These are phyloP conservation scores for Dicrostonyx torquatus DNA, from an alignment of 2,797 vertebrate species.

Conservation along the genomic window DNA sequence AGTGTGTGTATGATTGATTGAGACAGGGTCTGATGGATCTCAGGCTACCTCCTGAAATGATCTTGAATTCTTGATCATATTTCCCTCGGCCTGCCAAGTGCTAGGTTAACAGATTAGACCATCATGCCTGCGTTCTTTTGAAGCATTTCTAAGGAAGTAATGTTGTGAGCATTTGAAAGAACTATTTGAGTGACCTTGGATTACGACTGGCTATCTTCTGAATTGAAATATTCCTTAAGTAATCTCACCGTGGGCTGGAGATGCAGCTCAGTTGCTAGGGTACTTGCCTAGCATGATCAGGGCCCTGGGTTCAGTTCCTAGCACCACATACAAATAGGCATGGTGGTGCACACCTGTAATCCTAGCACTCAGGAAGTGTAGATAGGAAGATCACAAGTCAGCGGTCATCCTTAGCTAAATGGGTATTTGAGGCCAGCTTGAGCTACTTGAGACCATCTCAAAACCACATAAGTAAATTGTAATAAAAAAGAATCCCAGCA, in stretches of 20 bases:
- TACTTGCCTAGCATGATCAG: background rate
- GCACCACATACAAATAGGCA: background rate
- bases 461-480: background rate
- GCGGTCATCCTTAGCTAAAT: background rate
- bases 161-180: slow-evolving; percentile 1
- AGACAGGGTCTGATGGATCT: background rate
- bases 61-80: background rate
- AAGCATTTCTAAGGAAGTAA: slow-evolving; percentile 42
- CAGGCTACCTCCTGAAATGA: background rate
- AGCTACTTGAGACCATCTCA: background rate
- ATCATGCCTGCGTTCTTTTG: background rate
- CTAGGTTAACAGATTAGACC: no score
- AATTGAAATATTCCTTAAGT: slow-evolving; percentile 29
- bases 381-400: background rate
- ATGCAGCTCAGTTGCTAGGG: background rate
- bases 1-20: background rate
- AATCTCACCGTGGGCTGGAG: background rate
- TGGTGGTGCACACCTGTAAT: background rate
- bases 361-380: no score
- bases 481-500: background rate
- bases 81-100: background rate
- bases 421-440: background rate
- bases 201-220: background rate
- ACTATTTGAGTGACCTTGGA: background rate
- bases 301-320: background rate